phyloP scores from a whole-genome alignment of 2,797 vertebrate species.

The Harpagifer antarcticus region DNA sequence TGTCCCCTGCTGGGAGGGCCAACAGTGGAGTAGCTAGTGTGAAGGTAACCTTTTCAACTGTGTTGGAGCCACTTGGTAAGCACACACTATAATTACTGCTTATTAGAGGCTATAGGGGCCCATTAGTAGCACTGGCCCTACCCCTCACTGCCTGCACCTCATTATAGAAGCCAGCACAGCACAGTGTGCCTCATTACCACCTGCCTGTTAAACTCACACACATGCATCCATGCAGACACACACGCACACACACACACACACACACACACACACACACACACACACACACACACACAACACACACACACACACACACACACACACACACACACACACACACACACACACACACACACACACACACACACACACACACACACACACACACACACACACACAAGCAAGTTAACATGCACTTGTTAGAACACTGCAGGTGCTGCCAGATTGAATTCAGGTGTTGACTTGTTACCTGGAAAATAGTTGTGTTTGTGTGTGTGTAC shows the following conservation, averaged over 20 bases:
- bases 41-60: conserved; percentile 79
- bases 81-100: conserved; percentile 85
- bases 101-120: conserved; percentile 79
- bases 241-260: conserved; percentile 29
- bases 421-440: conserved; percentile 63
- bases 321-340: not conserved
- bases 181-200: conserved; percentile 83
- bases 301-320: conserved; percentile 19
- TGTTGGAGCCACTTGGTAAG: conserved; percentile 75
- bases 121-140: conserved; percentile 76
- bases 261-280: conserved; percentile 61
- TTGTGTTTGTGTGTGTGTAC: conserved; percentile 29
- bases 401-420: conserved; percentile 21
- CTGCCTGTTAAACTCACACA: conserved; percentile 84
- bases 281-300: conserved; percentile 31
- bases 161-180: conserved; percentile 79
- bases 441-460: conserved; percentile 72
- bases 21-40: conserved; percentile 68
- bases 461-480: conserved; percentile 57
- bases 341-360: conserved; percentile 5
- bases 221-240: conserved; percentile 36
- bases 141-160: conserved; percentile 76
- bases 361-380: conserved; percentile 1
- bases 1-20: conserved; percentile 63
- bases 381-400: not conserved